Percentiles rank a stretch among this genome's conserved stretches.
These are phyloP conservation scores for Trichoplusia ni DNA, from an alignment of 1,140 invertebrate species.

Conservation along the genomic window DNA sequence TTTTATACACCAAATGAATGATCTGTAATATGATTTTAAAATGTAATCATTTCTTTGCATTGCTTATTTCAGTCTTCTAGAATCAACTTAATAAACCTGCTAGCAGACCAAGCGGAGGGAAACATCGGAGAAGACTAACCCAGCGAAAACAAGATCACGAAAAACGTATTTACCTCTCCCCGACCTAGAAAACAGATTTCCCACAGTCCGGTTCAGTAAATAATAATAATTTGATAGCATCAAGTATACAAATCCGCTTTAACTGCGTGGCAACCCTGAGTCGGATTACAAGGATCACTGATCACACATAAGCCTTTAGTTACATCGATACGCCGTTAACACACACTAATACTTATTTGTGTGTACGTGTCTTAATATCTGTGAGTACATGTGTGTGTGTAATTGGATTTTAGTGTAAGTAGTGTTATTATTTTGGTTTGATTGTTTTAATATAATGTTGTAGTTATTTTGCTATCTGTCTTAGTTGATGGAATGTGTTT, in stretches of 20 bases:
- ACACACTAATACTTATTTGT: neutral
- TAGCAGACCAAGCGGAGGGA: too few species aligned
- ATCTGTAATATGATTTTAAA: too few species aligned
- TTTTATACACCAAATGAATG: too few species aligned
- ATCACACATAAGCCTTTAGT: slow-evolving; percentile 33
- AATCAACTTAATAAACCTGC: too few species aligned
- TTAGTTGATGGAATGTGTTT: too few species aligned
- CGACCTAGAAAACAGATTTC: neutral
- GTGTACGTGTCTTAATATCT: neutral
- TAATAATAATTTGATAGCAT: slow-evolving; percentile 18
- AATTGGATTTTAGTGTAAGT: slow-evolving; percentile 31
- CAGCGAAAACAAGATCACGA: neutral
- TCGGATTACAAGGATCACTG: slow-evolving; percentile 26
- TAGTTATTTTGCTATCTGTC: neutral
- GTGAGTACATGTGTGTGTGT: slow-evolving; percentile 4
- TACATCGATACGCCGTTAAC: slow-evolving; percentile 34
- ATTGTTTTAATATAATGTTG: neutral
- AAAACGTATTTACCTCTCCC: too few species aligned
- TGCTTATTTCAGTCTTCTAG: too few species aligned
- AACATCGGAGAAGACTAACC: too few species aligned
- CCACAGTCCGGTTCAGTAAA: neutral
- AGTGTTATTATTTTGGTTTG: slow-evolving; percentile 19
- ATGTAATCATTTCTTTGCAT: too few species aligned
- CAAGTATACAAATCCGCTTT: slow-evolving; percentile 23
- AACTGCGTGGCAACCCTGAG: slow-evolving; percentile 19